Conservation (phyloP, 2,888 invertebrate species). For the Cryptocephalus moraei region DNA sequence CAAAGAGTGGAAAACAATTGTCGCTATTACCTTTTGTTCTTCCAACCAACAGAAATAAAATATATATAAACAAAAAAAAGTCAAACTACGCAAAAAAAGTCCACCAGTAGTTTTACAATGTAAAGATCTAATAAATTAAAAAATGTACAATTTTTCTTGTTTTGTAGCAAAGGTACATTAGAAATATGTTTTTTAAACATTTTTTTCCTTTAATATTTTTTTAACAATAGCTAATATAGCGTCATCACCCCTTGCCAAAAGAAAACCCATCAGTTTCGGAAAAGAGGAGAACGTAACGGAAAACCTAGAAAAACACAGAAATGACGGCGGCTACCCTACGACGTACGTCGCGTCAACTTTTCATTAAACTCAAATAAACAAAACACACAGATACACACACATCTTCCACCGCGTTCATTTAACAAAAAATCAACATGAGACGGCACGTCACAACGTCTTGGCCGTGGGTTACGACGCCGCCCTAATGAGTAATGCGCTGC, state of each 20-base stretch:
- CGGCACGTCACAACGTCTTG: constrained; percentile 14
- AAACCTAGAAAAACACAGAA: constrained; percentile 19
- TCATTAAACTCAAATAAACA: constrained; percentile 15
- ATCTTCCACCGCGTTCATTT: constrained; percentile 16
- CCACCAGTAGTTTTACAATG: constrained; percentile 22
- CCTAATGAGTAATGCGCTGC: too few relatives aligned
- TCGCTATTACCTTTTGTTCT: constrained; percentile 6
- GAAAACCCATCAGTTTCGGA: too few relatives aligned
- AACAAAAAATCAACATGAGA: constrained; percentile 30
- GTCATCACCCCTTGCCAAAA: constrained; percentile 27
- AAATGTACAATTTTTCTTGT: constrained; percentile 25
- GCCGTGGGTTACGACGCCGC: too few relatives aligned
- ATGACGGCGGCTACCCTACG: constrained; percentile 25
- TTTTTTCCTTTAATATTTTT: constrained; percentile 19
- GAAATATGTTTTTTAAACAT: constrained; percentile 25
- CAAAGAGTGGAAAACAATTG: constrained; percentile 22
- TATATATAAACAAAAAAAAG: constrained; percentile 26
- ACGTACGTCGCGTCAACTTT: constrained; percentile 26
- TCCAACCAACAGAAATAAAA: constrained; percentile 30
- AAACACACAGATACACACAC: too few relatives aligned
- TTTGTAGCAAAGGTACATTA: constrained; percentile 27
- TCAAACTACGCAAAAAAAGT: constrained; percentile 25
- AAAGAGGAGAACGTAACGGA: too few relatives aligned
- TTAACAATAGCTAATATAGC: constrained; percentile 23
- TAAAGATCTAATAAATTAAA: constrained; percentile 29